A percentile compares a stretch with the other conserved stretches of the same genome.
These are phyloP conservation scores for Lasioglossum vierecki DNA, from an alignment of 2,888 invertebrate species.

Conservation along the genomic window DNA sequence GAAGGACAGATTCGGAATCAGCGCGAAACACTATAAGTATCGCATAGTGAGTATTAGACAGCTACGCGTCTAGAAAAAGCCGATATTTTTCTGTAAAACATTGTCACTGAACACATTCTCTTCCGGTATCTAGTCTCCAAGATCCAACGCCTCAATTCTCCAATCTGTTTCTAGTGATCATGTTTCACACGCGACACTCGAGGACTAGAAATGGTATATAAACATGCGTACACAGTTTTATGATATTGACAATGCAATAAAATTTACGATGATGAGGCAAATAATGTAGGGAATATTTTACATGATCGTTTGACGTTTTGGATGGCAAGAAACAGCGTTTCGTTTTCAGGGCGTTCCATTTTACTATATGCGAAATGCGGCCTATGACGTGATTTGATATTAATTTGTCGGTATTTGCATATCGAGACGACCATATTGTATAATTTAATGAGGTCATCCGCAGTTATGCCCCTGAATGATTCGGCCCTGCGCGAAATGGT, in stretches of 20 bases:
- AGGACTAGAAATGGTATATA: not conserved
- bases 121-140: not conserved
- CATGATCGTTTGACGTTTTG: not conserved
- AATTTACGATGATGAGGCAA: not conserved
- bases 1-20: too few relatives aligned
- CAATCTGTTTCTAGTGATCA: too few relatives aligned
- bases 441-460: conserved; percentile 69
- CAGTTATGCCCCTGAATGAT: conserved; percentile 69
- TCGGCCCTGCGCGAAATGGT: conserved; percentile 68
- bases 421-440: conserved; percentile 54
- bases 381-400: conserved; percentile 18
- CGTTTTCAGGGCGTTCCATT: not conserved
- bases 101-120: not conserved
- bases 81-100: not conserved
- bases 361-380: not conserved
- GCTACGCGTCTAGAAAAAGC: not conserved
- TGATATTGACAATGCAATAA: not conserved
- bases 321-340: not conserved
- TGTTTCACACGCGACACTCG: not conserved
- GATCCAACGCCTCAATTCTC: not conserved
- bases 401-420: conserved; percentile 38
- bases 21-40: too few relatives aligned
- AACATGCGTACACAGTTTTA: not conserved
- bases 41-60: not conserved
- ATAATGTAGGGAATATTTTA: not conserved